Percentiles rank a stretch among this genome's conserved stretches.
Conservation (phyloP, 2,888 invertebrate species). For the Nematopogon swammerdamellus region DNA sequence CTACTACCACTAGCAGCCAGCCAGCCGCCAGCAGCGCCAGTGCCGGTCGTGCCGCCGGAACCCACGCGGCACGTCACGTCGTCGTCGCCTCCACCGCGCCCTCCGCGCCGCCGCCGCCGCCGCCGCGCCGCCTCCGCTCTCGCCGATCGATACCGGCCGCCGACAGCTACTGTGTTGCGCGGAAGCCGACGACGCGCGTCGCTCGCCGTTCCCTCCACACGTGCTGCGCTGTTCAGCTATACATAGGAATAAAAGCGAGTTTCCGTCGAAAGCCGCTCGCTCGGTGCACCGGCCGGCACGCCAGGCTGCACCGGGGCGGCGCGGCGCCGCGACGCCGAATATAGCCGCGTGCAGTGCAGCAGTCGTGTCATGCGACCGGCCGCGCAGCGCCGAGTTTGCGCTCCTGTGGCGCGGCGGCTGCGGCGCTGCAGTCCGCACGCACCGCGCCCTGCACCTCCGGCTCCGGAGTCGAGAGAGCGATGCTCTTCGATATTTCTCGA, state of each 20-base stretch:
- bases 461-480: too few species aligned
- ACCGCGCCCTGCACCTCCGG: too few species aligned
- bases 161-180: conserved; percentile 39
- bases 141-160: conserved; percentile 31
- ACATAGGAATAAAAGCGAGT: too few species aligned
- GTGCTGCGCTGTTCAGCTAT: conserved; percentile 15
- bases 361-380: too few species aligned
- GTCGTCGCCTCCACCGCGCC: conserved; percentile 17
- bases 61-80: conserved; percentile 39
- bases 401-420: conserved; percentile 41
- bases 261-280: background rate
- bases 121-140: conserved; percentile 24
- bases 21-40: conserved; percentile 26
- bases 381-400: conserved; percentile 27
- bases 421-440: too few species aligned
- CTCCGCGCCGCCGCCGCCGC: conserved; percentile 8
- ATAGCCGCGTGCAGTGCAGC: too few species aligned
- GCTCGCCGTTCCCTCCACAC: conserved; percentile 17
- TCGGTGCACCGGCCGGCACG: background rate
- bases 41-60: conserved; percentile 50
- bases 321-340: conserved; percentile 19
- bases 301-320: conserved; percentile 26
- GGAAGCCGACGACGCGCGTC: conserved; percentile 20
- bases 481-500: too few species aligned
- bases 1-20: too few species aligned